Evolutionary conservation across 2,797 vertebrate species (phyloP).

Genomic region (Ptychadena robeensis): DNA sequence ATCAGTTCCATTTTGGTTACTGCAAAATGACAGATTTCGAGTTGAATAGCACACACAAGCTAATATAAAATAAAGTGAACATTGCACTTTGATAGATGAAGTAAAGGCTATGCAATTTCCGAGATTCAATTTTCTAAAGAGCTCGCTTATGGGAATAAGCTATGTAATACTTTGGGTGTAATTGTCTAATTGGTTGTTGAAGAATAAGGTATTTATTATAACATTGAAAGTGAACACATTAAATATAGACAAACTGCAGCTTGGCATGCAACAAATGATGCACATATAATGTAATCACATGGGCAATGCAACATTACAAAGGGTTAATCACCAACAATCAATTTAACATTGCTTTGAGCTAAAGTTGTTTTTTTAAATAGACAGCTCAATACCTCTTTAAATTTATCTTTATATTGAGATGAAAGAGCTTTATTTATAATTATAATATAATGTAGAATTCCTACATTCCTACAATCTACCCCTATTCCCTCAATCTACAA

Average conservation of each 20-base stretch:
- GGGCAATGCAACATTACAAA: neutral
- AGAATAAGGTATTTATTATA: conserved; percentile 63
- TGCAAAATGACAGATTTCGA: conserved; percentile 47
- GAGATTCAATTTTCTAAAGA: conserved; percentile 70
- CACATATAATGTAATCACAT: neutral
- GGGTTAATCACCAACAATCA: neutral
- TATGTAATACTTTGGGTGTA: conserved; percentile 69
- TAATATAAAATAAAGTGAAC: conserved; percentile 56
- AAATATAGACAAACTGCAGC: conserved; percentile 31
- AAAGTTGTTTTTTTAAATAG: too few species aligned
- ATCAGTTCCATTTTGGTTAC: conserved; percentile 6
- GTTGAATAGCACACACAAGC: conserved; percentile 29
- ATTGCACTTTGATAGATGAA: conserved; percentile 55
- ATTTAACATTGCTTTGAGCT: neutral
- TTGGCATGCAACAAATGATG: neutral
- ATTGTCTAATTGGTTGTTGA: conserved; percentile 70
- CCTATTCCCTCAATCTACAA: too few species aligned
- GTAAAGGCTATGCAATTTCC: conserved; percentile 55
- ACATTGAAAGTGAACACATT: conserved; percentile 30
- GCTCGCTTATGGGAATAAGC: conserved; percentile 70
- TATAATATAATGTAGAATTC: too few species aligned
- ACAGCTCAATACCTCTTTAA: too few species aligned
- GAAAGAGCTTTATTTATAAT: too few species aligned
- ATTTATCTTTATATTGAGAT: too few species aligned
- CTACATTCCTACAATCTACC: too few species aligned